Evolutionary conservation across 2,113 vertebrate species (phyloP), one percentile per base, ranked within the genome.

Genomic region (Nansenia antarctica): DNA sequence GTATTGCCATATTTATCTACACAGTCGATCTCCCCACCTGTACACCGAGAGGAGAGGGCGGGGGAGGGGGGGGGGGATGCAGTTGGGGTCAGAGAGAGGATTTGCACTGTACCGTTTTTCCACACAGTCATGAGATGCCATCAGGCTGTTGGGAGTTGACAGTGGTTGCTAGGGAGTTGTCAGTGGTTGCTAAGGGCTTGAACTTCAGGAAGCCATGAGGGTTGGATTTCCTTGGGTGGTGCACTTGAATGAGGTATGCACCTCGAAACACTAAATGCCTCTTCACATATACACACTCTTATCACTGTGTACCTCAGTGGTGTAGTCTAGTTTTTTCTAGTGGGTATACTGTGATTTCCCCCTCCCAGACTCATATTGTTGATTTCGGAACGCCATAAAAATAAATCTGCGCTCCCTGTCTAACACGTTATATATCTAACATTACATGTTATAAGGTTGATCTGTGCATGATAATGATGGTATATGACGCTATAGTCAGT

Each of bases 1-100:
- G 94, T 95, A 90, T 97, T 96, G 89, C 95, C 96, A 81, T 93
- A 93, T 74, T 91, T 92, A 87, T 99, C 97, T 20, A 89, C 92
- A 70, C 95, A 96, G 78, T 99, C 95, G 5, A 98, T 94, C 87
- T 98, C 95, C 0, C 93, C 95, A 82, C 96, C 97, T 99, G 66
- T 0, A 32, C 12, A 70, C 9, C 80, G 12, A 26, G 20, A 68
- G 15, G 31, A 64, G 18, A 9, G 30, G 30, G n/a, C n/a, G n/a
- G n/a, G n/a, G n/a, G 26, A 26, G 67, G 30, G 29, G 26, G n/a
- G 26, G n/a, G 67, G 30, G 29, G 26, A 45, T 14, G 22, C 35
- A 59, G 3, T 58, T 18, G 18, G 55, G 55, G 55, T 7, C 55
- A 58, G 9, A 60, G 39, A 62, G 15, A 22, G 7, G 24, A 9